Conservation (phyloP, 1,140 invertebrate species). For the Neomicropteryx cornuta region DNA sequence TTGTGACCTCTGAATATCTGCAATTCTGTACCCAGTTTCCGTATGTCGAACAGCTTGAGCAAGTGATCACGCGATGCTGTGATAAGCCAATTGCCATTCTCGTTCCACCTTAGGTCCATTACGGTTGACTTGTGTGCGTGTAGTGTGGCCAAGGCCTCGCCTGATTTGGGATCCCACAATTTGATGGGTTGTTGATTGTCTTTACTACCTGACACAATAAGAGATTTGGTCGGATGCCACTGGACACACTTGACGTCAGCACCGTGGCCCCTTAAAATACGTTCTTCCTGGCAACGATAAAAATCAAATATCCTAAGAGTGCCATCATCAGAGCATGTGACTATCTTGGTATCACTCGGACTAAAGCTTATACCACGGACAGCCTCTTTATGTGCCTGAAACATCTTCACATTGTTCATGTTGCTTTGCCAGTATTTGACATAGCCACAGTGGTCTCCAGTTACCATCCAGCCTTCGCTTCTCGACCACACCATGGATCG, state of each 20-base stretch:
- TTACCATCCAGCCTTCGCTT: conserved; percentile 99
- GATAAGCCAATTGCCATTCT: conserved; percentile 99
- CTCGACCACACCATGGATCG: conserved; percentile 99
- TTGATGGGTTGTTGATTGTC: conserved; percentile 99
- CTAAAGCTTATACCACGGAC: conserved; percentile 98
- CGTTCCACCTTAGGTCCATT: conserved; percentile 98
- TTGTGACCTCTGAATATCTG: conserved; percentile 97
- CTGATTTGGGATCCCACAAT: conserved; percentile 97
- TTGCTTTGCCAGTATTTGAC: conserved; percentile 99
- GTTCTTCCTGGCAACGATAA: conserved; percentile 91
- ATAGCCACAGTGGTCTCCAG: conserved; percentile 95
- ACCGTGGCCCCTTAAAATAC: conserved; percentile 92
- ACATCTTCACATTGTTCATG: conserved; percentile 99
- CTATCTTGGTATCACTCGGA: conserved; percentile 97
- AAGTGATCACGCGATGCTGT: conserved; percentile 96
- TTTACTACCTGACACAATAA: conserved; percentile 97
- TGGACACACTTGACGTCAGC: conserved; percentile 99
- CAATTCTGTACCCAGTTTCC: conserved; percentile 87
- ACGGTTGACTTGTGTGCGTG: conserved; percentile 99
- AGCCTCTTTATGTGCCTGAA: conserved; percentile 99
- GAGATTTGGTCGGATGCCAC: conserved; percentile 97
- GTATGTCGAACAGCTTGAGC: conserved; percentile 95
- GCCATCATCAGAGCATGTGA: conserved; percentile 97
- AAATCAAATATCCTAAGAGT: conserved; percentile 99
- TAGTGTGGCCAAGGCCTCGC: conserved; percentile 75